phyloP scores from a whole-genome alignment of 2,797 vertebrate genomes.

The Pygocentrus nattereri region DNA sequence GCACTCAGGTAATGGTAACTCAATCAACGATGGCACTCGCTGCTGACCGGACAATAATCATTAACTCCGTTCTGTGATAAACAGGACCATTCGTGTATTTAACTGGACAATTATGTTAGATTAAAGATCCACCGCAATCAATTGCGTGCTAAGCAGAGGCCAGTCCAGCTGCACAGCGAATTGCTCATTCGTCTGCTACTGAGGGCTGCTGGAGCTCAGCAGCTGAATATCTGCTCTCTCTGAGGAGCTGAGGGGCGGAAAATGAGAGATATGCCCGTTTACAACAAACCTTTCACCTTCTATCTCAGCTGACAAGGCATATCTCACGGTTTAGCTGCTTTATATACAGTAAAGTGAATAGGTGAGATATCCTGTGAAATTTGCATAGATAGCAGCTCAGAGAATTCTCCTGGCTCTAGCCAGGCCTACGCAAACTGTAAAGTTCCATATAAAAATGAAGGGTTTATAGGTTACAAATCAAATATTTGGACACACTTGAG shows the following conservation, averaged over 20 bases:
- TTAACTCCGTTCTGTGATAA: slow-evolving; percentile 45
- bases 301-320: slow-evolving; percentile 7
- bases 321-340: neutral
- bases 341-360: neutral
- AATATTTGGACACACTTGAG: neutral
- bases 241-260: neutral
- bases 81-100: slow-evolving; percentile 34
- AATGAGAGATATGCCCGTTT: neutral
- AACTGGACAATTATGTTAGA: slow-evolving; percentile 47
- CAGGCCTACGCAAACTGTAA: neutral
- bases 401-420: neutral
- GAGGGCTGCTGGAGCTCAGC: neutral
- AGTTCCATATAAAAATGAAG: neutral
- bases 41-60: slow-evolving; percentile 24
- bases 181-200: neutral
- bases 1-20: neutral
- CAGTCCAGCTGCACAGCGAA: neutral
- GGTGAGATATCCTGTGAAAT: slow-evolving; percentile 9
- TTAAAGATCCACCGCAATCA: slow-evolving; percentile 46
- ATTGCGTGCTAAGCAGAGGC: slow-evolving; percentile 32
- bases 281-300: slow-evolving; percentile 11
- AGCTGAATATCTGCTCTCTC: slow-evolving; percentile 1
- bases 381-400: neutral
- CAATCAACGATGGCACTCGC: slow-evolving; percentile 1
- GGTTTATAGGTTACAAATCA: neutral